phyloP scores from a whole-genome alignment of 2,888 invertebrate species.

The Sipha maydis region DNA sequence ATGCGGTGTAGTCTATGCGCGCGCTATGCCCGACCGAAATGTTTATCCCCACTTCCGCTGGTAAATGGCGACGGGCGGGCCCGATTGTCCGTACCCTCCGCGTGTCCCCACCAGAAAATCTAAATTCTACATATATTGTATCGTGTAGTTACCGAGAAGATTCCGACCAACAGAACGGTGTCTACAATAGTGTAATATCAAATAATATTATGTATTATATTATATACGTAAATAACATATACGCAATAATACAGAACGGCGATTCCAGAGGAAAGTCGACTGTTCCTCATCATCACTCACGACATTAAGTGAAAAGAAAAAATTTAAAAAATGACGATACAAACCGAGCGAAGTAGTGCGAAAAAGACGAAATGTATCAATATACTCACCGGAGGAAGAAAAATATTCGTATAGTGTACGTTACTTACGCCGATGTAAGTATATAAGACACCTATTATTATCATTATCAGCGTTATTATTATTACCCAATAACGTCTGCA shows the following conservation, averaged over 20 bases:
- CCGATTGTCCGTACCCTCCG: constrained; percentile 13
- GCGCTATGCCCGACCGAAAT: constrained; percentile 28
- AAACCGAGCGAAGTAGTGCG: no score
- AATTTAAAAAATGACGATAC: no score
- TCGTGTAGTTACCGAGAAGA: background rate
- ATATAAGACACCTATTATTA: background rate
- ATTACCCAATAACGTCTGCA: background rate
- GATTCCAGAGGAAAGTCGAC: background rate
- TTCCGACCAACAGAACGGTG: background rate
- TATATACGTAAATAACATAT: background rate
- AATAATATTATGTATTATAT: no score
- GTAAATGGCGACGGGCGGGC: constrained; percentile 39
- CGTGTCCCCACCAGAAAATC: background rate
- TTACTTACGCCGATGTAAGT: no score
- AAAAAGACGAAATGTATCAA: no score
- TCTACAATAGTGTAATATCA: no score
- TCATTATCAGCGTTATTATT: background rate
- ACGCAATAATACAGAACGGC: background rate
- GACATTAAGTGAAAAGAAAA: no score
- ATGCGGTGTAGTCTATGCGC: constrained; percentile 12
- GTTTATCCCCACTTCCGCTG: constrained; percentile 24
- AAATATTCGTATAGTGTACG: no score
- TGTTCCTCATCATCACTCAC: background rate
- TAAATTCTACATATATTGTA: background rate
- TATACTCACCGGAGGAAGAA: no score